Evolutionary conservation across 1,140 invertebrate genomes (phyloP).

Genomic region (Bombus ignitus): DNA sequence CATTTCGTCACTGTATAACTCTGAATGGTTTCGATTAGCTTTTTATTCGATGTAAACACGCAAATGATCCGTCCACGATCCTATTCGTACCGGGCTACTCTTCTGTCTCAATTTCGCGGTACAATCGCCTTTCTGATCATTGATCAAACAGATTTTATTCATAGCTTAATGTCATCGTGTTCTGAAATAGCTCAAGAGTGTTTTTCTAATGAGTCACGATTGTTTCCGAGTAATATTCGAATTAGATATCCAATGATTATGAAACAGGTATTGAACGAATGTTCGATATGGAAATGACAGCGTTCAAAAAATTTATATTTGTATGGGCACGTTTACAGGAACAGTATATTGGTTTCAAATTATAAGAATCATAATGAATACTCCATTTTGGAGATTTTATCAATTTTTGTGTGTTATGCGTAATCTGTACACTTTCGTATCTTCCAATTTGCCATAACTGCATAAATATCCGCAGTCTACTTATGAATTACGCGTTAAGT

Average conservation of each 20-base stretch:
- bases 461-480: no score
- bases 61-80: not conserved
- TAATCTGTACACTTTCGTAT: no score
- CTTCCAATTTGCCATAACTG: no score
- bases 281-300: no score
- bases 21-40: slow-evolving; percentile 26
- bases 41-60: slow-evolving; percentile 25
- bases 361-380: no score
- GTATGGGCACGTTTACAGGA: no score
- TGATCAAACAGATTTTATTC: slow-evolving; percentile 60
- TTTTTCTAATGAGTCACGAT: not conserved
- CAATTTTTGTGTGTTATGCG: no score
- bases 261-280: no score
- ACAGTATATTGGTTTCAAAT: no score
- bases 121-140: slow-evolving; percentile 26
- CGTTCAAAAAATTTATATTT: no score
- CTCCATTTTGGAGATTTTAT: no score
- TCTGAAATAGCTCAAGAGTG: not conserved
- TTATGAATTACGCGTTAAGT: slow-evolving; percentile 29
- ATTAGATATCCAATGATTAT: not conserved
- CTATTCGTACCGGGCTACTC: slow-evolving; percentile 9
- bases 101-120: slow-evolving; percentile 17
- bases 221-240: not conserved
- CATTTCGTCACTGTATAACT: slow-evolving; percentile 28
- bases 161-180: not conserved